Conservation (phyloP, 2,797 vertebrate genomes). For the Onychomys leucogaster region DNA sequence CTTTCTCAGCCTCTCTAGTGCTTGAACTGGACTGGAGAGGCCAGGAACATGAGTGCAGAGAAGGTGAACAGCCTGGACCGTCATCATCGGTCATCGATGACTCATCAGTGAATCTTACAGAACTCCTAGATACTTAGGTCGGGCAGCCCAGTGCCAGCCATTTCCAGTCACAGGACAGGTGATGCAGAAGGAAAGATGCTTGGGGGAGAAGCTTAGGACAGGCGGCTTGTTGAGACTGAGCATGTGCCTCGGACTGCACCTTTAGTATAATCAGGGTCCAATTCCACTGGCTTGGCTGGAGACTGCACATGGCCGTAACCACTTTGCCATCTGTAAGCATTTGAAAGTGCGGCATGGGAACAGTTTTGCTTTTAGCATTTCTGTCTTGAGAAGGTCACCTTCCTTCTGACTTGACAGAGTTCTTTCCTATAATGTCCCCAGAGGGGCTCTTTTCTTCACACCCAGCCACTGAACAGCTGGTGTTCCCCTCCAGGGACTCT, state of each 20-base stretch:
- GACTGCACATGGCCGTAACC: fast-evolving
- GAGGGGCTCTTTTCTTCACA: conserved; percentile 35
- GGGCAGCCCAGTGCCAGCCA: neutral
- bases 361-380: neutral
- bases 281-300: neutral
- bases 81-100: neutral
- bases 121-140: neutral
- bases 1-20: neutral
- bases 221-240: neutral
- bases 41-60: neutral
- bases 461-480: neutral
- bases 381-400: neutral
- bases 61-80: neutral
- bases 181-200: neutral
- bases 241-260: neutral
- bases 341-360: neutral
- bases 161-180: neutral
- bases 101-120: neutral
- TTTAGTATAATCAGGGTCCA: neutral
- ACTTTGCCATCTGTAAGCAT: neutral
- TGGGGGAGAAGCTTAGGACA: neutral
- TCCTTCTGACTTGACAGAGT: neutral
- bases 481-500: neutral
- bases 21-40: neutral
- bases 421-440: neutral